A percentile compares a stretch with the other conserved stretches of the same genome.
Evolutionary conservation across 2,113 vertebrate species (phyloP).

Genomic region (Sinosuthora webbiana): DNA sequence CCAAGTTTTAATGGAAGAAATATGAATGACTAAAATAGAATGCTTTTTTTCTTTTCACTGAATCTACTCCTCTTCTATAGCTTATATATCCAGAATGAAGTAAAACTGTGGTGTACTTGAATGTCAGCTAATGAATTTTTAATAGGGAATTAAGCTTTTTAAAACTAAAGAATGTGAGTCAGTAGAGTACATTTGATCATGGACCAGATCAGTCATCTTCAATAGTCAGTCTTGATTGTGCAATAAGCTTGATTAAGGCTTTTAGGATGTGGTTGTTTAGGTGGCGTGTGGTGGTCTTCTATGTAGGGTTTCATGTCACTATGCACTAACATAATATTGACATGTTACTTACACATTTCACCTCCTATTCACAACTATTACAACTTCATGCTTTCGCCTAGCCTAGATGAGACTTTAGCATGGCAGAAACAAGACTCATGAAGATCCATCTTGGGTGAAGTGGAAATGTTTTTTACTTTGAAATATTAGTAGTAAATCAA

Average conservation of each 20-base stretch:
- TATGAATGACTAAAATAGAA: background rate
- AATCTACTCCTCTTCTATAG: background rate
- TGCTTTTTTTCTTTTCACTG: background rate
- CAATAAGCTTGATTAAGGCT: background rate
- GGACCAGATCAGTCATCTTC: background rate
- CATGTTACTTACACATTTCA: background rate
- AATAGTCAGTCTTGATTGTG: background rate
- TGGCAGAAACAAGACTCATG: background rate
- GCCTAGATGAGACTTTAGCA: background rate
- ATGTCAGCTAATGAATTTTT: background rate
- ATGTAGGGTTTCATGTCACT: accelerated
- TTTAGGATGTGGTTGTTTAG: background rate
- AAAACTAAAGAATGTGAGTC: background rate
- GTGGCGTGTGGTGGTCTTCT: background rate
- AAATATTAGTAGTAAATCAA: background rate
- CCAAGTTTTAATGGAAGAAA: background rate
- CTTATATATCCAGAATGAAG: background rate
- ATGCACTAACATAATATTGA: background rate
- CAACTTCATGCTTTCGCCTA: background rate
- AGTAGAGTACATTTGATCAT: background rate
- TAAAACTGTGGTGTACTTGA: background rate
- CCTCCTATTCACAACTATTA: background rate
- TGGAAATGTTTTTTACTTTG: background rate
- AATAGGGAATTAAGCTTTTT: background rate
- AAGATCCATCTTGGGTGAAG: background rate